Conservation (phyloP, 2,888 invertebrate species). For the Ariolimax columbianus region DNA sequence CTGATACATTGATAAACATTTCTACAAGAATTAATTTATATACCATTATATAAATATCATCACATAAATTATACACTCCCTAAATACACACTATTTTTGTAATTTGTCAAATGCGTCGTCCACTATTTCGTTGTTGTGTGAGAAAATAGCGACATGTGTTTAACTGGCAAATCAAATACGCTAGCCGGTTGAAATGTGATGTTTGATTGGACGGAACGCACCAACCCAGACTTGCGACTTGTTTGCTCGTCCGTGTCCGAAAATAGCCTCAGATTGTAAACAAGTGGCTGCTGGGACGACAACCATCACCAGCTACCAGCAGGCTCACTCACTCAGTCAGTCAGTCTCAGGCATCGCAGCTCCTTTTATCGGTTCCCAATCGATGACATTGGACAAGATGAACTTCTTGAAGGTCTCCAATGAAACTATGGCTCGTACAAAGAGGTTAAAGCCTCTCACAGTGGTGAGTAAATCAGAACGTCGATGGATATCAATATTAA, state of each 20-base stretch:
- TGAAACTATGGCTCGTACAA: constrained; percentile 32
- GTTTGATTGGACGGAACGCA: constrained; percentile 1
- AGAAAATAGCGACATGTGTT: not conserved
- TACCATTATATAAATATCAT: too few species aligned
- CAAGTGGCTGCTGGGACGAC: constrained; percentile 52
- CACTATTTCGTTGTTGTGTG: too few species aligned
- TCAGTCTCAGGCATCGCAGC: not conserved
- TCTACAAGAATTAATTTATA: too few species aligned
- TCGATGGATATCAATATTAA: too few species aligned
- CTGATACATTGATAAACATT: too few species aligned
- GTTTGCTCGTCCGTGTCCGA: constrained; percentile 44
- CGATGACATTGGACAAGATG: not conserved
- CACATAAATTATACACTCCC: too few species aligned
- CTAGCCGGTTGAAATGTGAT: not conserved
- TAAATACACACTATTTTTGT: too few species aligned
- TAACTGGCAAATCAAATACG: not conserved
- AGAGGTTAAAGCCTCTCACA: constrained; percentile 59
- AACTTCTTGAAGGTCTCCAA: not conserved
- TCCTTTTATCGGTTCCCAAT: not conserved
- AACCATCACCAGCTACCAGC: not conserved
- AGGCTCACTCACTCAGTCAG: not conserved
- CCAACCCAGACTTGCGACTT: constrained; percentile 11
- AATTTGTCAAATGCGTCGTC: too few species aligned
- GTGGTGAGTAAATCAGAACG: constrained; percentile 67
- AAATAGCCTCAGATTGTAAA: constrained; percentile 71